phyloP scores from a whole-genome alignment of 2,113 vertebrate species.

The Sitta europaea region DNA sequence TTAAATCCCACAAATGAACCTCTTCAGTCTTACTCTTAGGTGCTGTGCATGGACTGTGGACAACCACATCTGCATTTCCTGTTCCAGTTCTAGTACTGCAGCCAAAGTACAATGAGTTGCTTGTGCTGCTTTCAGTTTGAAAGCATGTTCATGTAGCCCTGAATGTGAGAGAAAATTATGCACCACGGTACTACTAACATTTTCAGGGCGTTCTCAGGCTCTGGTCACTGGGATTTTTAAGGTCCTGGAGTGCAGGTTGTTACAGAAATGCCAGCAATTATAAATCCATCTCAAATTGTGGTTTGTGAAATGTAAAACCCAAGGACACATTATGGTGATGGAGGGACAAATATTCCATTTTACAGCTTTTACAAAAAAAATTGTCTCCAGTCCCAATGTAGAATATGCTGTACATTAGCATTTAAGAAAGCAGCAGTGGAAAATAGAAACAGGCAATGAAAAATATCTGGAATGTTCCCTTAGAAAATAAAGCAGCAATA shows the following conservation, averaged over 20 bases:
- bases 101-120: not conserved
- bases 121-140: not conserved
- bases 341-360: not conserved
- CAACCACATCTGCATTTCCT: not conserved
- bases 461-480: not conserved
- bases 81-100: not conserved
- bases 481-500: not conserved
- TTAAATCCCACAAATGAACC: rapidly evolving
- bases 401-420: not conserved
- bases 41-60: not conserved
- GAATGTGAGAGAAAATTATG: not conserved
- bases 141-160: not conserved
- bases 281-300: not conserved
- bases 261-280: not conserved
- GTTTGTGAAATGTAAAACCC: not conserved
- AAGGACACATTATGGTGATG: not conserved
- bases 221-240: not conserved
- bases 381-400: not conserved
- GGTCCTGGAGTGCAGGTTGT: not conserved
- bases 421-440: not conserved
- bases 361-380: not conserved
- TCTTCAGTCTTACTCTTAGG: not conserved
- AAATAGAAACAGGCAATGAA: not conserved
- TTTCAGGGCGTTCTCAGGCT: not conserved
- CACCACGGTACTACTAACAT: not conserved